These are phyloP conservation scores for Doris montereyensis DNA, from an alignment of 2,888 invertebrate genomes.

Conservation along the genomic window DNA sequence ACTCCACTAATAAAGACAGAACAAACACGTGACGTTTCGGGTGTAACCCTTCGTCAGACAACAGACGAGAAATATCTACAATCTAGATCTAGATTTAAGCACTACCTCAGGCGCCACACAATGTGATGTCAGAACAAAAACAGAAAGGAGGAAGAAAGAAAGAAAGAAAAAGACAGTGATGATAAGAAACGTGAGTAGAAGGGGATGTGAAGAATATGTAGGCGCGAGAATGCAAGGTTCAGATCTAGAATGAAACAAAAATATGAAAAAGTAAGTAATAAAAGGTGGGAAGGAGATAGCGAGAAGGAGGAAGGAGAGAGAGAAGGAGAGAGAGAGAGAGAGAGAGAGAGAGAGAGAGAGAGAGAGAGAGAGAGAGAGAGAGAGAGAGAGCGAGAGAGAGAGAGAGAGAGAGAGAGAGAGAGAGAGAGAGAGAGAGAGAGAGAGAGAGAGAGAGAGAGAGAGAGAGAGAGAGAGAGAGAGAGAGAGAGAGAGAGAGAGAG, in stretches of 20 bases:
- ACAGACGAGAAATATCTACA: too few relatives aligned
- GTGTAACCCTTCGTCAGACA: too few relatives aligned
- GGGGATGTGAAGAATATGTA: too few relatives aligned
- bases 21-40: too few relatives aligned
- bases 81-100: too few relatives aligned
- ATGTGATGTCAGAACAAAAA: too few relatives aligned
- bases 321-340: background rate
- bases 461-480: background rate
- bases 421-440: background rate
- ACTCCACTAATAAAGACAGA: too few relatives aligned
- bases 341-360: background rate
- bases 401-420: background rate
- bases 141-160: conserved; percentile 20
- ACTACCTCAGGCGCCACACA: too few relatives aligned
- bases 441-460: background rate
- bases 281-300: background rate
- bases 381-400: background rate
- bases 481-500: background rate
- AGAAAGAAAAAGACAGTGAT: conserved; percentile 9
- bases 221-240: too few relatives aligned
- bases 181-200: too few relatives aligned
- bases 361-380: background rate
- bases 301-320: background rate
- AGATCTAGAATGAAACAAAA: too few relatives aligned
- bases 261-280: conserved; percentile 1